Base-by-base conservation (phyloP, 2,113 vertebrate genomes). In the Sander lucioperca region DNA sequence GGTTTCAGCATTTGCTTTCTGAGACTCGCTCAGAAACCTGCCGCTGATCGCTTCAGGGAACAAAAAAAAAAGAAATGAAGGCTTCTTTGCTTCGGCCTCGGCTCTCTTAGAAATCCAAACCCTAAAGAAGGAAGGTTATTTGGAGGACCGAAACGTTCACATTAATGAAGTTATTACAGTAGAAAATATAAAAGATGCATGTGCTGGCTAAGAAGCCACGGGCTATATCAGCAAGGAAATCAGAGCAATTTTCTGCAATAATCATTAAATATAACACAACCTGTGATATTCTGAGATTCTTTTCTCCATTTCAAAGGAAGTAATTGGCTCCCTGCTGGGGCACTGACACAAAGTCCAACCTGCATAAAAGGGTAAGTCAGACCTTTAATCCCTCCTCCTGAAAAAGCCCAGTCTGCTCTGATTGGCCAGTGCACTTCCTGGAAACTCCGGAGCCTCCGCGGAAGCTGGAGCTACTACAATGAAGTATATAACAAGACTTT, bases 1-100 rank as follows among this genome's bases (percentile, higher is more conserved):
- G 79, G 61, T 88, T 89, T 89, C 72, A 79, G 77, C 88, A 89
- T 91, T 91, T 89, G 72, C 74, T 79, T 4, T 50, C 43, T 18
- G 78, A 67, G 82, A 51, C 65, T 30, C 50, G 27, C 56, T 36
- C 58, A 62, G 25, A 65, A 77, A 71, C 36, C 65, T 27, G 63
- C 72, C 3, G 76, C 33, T 54, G 64, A 47, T 18, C 27, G 68
- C 56, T 71, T 74, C 72, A 64, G 7, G 69, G 71, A 76, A 43
- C 65, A 75, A 61, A 16, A 13, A 54, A 70, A 58, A 67, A 79
- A 16, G 19, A 59, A 62, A 58, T 56, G 2, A 48, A 63, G 13
- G 59, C 30, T 30, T 5, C 6, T 7, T 8, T 6, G 58, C 39
- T 65, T 25, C 53, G 47, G 5, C 57, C 33, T 10, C 4, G 4